These are phyloP conservation scores for Drosophila seguyi DNA, from an alignment of 1,140 invertebrate genomes.

Conservation along the genomic window DNA sequence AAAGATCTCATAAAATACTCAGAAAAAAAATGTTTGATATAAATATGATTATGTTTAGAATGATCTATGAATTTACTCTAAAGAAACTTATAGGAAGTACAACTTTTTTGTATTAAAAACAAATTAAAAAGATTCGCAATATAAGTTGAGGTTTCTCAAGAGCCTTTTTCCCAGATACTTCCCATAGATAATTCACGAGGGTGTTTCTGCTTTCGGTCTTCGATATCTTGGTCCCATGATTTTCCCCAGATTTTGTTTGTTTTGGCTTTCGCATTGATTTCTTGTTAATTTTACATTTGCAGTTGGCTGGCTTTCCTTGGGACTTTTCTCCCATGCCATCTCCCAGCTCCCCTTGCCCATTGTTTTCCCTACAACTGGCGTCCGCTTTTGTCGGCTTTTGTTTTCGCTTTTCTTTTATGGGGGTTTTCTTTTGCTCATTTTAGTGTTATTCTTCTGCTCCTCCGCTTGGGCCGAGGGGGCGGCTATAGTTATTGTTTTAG, in stretches of 20 bases:
- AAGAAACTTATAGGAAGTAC: background rate
- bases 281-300: conserved; percentile 83
- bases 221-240: background rate
- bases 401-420: conserved; percentile 72
- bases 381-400: conserved; percentile 66
- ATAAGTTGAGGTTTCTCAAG: background rate
- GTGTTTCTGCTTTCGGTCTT: conserved; percentile 14
- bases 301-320: conserved; percentile 68
- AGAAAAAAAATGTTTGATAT: background rate
- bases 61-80: background rate
- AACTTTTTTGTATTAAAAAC: background rate
- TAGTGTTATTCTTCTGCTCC: conserved; percentile 49
- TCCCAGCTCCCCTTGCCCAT: conserved; percentile 5
- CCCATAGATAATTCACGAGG: background rate
- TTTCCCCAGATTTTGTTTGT: conserved; percentile 56
- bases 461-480: conserved; percentile 15
- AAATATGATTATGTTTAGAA: background rate
- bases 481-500: conserved; percentile 74
- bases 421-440: conserved; percentile 62
- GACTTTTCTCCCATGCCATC: conserved; percentile 8
- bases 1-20: background rate
- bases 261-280: conserved; percentile 75
- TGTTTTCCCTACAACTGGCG: conserved; percentile 60
- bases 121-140: too few relatives aligned
- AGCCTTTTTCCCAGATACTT: background rate